Conservation (phyloP, 2,888 invertebrate species). For the Caenorhabditis macrosperma region DNA sequence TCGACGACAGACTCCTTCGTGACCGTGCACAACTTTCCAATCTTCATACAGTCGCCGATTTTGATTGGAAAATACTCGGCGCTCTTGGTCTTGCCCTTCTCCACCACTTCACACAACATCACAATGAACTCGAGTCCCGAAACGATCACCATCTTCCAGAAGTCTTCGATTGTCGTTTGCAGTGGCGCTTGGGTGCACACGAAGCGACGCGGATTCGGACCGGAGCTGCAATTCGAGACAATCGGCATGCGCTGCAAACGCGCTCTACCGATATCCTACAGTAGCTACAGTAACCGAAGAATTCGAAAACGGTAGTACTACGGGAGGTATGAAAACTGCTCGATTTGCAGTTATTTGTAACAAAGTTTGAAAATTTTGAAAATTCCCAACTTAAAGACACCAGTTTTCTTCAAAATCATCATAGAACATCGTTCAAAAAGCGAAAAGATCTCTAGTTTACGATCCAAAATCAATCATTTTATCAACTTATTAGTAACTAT, state of each 20-base stretch:
- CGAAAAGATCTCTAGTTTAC: too few relatives aligned
- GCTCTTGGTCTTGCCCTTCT: slow-evolving; percentile 58
- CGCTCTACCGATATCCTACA: background rate
- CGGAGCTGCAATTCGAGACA: slow-evolving; percentile 14
- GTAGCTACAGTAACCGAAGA: too few relatives aligned
- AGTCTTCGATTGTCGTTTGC: slow-evolving; percentile 62
- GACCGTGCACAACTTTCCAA: slow-evolving; percentile 37
- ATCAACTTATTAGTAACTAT: too few relatives aligned
- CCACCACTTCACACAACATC: slow-evolving; percentile 62
- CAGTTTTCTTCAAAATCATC: too few relatives aligned
- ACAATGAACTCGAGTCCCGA: slow-evolving; percentile 56
- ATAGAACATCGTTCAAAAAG: too few relatives aligned
- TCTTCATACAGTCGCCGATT: slow-evolving; percentile 28
- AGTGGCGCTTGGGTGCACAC: slow-evolving; percentile 73
- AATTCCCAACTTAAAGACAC: too few relatives aligned
- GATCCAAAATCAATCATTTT: too few relatives aligned
- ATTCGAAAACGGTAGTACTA: too few relatives aligned
- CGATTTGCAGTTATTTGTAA: too few relatives aligned
- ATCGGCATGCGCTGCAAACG: background rate
- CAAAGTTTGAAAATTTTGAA: too few relatives aligned
- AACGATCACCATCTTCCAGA: slow-evolving; percentile 70
- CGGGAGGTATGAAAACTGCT: too few relatives aligned
- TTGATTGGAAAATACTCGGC: slow-evolving; percentile 57
- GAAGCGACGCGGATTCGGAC: slow-evolving; percentile 35
- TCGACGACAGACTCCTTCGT: slow-evolving; percentile 29